These are phyloP conservation scores for Drosophila navojoa DNA, from an alignment of 1,140 invertebrate genomes.

Conservation along the genomic window DNA sequence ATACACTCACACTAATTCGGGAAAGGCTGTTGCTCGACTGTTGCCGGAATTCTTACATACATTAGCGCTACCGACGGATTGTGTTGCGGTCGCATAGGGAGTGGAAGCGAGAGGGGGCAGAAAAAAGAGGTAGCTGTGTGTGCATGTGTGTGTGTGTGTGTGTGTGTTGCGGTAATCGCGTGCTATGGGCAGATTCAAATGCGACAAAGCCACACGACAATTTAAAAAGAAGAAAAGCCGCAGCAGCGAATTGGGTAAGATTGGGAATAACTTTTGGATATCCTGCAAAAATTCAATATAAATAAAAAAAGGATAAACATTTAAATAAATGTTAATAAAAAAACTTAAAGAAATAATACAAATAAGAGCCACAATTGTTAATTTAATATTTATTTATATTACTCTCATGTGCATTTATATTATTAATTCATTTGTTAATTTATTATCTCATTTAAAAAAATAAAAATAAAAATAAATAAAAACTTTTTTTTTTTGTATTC, in stretches of 20 bases:
- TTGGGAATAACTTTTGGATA: conserved; percentile 10
- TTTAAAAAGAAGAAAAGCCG: conserved; percentile 65
- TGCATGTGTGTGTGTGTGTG: not conserved
- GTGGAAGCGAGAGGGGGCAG: not conserved
- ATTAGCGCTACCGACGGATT: conserved; percentile 43
- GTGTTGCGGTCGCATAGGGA: not conserved
- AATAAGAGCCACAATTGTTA: too few relatives aligned
- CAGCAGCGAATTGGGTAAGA: conserved; percentile 2
- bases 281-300: not conserved
- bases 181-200: conserved; percentile 77
- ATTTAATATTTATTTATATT: too few relatives aligned
- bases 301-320: too few relatives aligned
- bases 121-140: not conserved
- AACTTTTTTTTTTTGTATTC: too few relatives aligned
- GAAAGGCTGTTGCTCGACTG: conserved; percentile 59
- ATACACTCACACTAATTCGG: conserved; percentile 12
- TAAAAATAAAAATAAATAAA: too few relatives aligned
- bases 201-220: conserved; percentile 80
- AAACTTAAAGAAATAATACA: too few relatives aligned
- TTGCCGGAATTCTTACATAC: conserved; percentile 80
- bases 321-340: too few relatives aligned
- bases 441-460: too few relatives aligned
- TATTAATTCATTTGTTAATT: too few relatives aligned
- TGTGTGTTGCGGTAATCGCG: conserved; percentile 57
- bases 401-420: too few relatives aligned